Conservation (phyloP, 2,797 vertebrate genomes). For the Phoxinus dragarum region DNA sequence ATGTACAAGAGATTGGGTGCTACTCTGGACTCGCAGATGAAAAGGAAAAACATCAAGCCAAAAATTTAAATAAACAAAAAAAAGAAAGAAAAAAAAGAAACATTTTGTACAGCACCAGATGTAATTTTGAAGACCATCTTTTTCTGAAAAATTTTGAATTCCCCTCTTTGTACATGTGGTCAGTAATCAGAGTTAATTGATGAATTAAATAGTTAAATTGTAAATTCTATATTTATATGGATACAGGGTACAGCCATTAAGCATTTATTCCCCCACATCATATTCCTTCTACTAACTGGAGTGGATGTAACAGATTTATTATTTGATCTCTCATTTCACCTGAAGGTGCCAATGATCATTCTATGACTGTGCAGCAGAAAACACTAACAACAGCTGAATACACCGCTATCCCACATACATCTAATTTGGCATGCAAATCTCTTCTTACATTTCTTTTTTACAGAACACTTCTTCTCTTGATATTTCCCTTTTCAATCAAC, state of each 20-base stretch:
- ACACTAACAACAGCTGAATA: background rate
- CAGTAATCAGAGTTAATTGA: slow-evolving; percentile 59
- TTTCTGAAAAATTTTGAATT: slow-evolving; percentile 69
- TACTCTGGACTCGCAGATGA: slow-evolving; percentile 64
- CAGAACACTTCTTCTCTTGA: slow-evolving; percentile 10
- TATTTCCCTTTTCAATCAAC: slow-evolving; percentile 23
- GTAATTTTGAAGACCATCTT: slow-evolving; percentile 67
- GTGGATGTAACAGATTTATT: slow-evolving; percentile 39
- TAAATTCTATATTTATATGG: slow-evolving; percentile 69
- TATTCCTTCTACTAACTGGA: slow-evolving; percentile 49
- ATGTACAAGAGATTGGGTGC: slow-evolving; percentile 68
- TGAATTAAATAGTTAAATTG: slow-evolving; percentile 59
- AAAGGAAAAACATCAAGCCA: slow-evolving; percentile 56
- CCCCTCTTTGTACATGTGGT: slow-evolving; percentile 67
- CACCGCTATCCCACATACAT: background rate
- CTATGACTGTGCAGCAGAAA: slow-evolving; percentile 29
- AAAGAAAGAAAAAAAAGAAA: slow-evolving; percentile 31
- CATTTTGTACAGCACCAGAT: slow-evolving; percentile 68
- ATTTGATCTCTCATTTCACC: slow-evolving; percentile 46
- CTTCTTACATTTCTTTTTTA: slow-evolving; percentile 26
- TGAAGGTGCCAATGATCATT: slow-evolving; percentile 35
- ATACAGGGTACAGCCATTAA: slow-evolving; percentile 68
- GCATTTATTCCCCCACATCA: slow-evolving; percentile 52
- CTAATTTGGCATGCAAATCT: slow-evolving; percentile 47
- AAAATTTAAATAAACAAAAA: slow-evolving; percentile 46